Conservation (phyloP, 2,888 invertebrate genomes). For the Cheilosia scutellata region DNA sequence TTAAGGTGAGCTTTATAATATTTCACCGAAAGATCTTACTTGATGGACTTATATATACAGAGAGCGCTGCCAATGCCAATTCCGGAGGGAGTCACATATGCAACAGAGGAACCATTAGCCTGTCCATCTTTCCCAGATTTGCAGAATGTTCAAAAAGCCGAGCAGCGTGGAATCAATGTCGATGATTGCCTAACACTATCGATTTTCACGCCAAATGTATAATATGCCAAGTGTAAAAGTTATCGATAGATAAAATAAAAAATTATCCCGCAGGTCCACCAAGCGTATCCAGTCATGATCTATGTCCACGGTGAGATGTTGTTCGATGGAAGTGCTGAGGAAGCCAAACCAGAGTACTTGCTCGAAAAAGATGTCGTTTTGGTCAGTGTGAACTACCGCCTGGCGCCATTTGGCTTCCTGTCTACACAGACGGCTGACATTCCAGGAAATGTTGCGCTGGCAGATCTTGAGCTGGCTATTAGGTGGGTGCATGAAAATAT, state of each 20-base stretch:
- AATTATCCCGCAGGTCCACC: conserved; percentile 67
- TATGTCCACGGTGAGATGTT: conserved; percentile 84
- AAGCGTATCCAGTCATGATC: conserved; percentile 83
- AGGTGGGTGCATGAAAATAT: conserved; percentile 85
- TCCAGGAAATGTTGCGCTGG: conserved; percentile 86
- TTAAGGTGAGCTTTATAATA: conserved; percentile 78
- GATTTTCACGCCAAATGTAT: conserved; percentile 80
- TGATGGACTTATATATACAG: conserved; percentile 3
- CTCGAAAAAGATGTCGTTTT: conserved; percentile 85
- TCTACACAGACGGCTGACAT: conserved; percentile 84
- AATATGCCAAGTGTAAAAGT: conserved; percentile 5
- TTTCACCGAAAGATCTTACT: not conserved
- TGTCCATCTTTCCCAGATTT: conserved; percentile 82
- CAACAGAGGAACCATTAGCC: conserved; percentile 78
- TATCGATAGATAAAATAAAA: not conserved
- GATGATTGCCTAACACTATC: conserved; percentile 82
- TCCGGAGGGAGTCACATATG: conserved; percentile 77
- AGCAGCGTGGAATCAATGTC: conserved; percentile 79
- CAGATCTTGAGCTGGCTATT: conserved; percentile 85
- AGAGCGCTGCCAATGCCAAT: conserved; percentile 27
- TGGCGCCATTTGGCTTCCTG: conserved; percentile 85
- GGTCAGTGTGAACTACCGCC: conserved; percentile 85
- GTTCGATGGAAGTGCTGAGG: conserved; percentile 82
- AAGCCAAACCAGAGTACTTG: conserved; percentile 83
- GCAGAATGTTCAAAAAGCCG: conserved; percentile 77